Evolutionary conservation across 2,113 vertebrate genomes (phyloP).

Genomic region (Colistium nudipinnis): DNA sequence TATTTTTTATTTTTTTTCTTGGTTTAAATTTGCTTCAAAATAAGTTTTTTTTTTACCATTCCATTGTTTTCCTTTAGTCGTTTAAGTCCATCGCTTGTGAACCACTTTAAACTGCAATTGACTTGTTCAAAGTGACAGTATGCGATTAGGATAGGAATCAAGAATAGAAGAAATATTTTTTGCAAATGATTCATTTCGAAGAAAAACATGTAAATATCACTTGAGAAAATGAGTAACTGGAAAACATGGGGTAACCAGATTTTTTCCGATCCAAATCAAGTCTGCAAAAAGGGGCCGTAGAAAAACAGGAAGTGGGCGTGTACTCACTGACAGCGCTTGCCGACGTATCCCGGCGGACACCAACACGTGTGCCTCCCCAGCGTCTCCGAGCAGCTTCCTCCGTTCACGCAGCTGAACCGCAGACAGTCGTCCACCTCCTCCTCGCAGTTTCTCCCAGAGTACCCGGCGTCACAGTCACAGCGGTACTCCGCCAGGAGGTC

Average conservation of each 20-base stretch:
- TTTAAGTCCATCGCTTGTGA: no score
- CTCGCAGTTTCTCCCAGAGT: slow-evolving; percentile 85
- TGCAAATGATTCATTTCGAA: no score
- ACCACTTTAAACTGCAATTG: no score
- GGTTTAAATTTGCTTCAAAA: no score
- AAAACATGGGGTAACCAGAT: neutral
- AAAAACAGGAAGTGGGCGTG: neutral
- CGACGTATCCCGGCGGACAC: slow-evolving; percentile 80
- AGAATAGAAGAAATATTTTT: no score
- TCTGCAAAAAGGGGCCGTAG: neutral
- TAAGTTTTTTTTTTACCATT: no score
- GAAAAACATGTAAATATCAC: no score
- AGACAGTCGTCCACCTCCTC: slow-evolving; percentile 87
- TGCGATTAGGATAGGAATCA: no score
- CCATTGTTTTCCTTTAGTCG: no score
- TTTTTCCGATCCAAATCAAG: neutral
- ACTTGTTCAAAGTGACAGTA: no score
- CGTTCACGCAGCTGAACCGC: slow-evolving; percentile 84
- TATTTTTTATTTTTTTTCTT: no score
- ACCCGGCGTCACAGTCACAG: slow-evolving; percentile 88
- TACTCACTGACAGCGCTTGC: slow-evolving; percentile 89
- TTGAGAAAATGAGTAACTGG: no score
- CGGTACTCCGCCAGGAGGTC: slow-evolving; percentile 84
- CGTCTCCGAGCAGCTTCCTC: slow-evolving; percentile 79
- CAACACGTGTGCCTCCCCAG: slow-evolving; percentile 81